Conservation (phyloP, 2,888 invertebrate genomes). For the Cotesia congregata region DNA sequence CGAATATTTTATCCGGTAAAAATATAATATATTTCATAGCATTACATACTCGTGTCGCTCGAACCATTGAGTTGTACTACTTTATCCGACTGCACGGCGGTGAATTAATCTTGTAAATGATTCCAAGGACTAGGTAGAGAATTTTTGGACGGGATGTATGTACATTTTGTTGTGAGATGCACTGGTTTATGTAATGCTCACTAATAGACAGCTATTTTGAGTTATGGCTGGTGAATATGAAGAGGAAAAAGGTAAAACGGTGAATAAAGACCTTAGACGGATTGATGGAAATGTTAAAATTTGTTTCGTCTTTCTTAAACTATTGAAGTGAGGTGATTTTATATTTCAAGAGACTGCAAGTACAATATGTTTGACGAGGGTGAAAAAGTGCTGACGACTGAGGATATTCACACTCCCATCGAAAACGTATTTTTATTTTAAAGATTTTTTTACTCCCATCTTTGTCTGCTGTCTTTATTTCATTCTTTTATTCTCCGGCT, state of each 20-base stretch:
- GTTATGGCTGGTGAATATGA: background rate
- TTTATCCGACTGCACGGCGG: background rate
- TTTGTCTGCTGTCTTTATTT: background rate
- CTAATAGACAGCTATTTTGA: background rate
- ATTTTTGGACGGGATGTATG: background rate
- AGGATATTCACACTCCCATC: conserved; percentile 62
- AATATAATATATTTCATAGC: background rate
- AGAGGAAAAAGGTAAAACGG: background rate
- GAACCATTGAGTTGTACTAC: background rate
- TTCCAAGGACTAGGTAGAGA: background rate
- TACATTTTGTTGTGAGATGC: too few relatives aligned
- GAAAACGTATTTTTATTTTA: conserved; percentile 22
- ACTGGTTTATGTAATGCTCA: background rate
- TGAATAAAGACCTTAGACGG: background rate
- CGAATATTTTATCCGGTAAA: background rate
- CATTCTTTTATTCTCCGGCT: conserved; percentile 27
- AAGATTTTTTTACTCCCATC: background rate
- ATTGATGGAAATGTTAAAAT: conserved; percentile 5
- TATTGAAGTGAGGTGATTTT: conserved; percentile 28
- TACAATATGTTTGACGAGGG: conserved; percentile 64
- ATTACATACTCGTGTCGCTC: background rate
- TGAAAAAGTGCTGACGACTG: conserved; percentile 68
- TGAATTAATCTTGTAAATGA: background rate
- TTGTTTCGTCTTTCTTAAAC: conserved; percentile 8
- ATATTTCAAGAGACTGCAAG: conserved; percentile 37